A percentile compares a stretch with the other conserved stretches of the same genome.
These are phyloP conservation scores for Drosophila funebris DNA, from an alignment of 1,140 invertebrate genomes.

Conservation along the genomic window DNA sequence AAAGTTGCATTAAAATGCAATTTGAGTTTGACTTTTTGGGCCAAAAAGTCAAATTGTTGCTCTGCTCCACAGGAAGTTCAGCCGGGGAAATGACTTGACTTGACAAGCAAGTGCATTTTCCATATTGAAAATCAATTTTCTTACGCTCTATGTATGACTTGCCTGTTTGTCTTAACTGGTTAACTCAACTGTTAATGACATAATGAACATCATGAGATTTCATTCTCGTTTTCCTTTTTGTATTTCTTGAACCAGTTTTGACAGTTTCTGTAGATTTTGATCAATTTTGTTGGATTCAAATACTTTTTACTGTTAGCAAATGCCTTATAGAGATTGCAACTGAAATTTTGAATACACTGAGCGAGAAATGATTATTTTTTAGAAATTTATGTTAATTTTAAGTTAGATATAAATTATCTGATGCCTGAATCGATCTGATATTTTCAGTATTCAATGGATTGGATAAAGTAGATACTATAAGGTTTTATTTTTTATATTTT, in stretches of 20 bases:
- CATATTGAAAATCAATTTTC: constrained; percentile 16
- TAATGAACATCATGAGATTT: constrained; percentile 1
- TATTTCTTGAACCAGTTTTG: not conserved
- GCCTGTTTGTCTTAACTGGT: constrained; percentile 1
- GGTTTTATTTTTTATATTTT: no score
- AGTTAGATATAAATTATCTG: no score
- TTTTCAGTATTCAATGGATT: no score
- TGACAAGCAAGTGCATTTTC: constrained; percentile 23
- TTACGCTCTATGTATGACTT: constrained; percentile 8
- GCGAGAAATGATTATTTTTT: no score
- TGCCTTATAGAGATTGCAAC: not conserved
- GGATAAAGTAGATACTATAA: no score
- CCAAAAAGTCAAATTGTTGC: no score
- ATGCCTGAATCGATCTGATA: no score
- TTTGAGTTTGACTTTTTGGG: constrained; percentile 46
- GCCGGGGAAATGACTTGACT: constrained; percentile 44
- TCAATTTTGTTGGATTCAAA: not conserved
- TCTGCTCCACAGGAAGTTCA: constrained; percentile 27
- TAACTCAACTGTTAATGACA: constrained; percentile 2
- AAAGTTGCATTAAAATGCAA: constrained; percentile 82
- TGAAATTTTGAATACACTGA: not conserved
- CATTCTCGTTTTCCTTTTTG: not conserved
- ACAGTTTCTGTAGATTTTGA: not conserved
- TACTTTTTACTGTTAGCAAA: not conserved
- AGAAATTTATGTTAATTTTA: no score